Percentiles rank a stretch among this genome's conserved stretches.
phyloP scores from a whole-genome alignment of 37 sponge, comb jelly and placozoan species.

The Eunapius fragilis region DNA sequence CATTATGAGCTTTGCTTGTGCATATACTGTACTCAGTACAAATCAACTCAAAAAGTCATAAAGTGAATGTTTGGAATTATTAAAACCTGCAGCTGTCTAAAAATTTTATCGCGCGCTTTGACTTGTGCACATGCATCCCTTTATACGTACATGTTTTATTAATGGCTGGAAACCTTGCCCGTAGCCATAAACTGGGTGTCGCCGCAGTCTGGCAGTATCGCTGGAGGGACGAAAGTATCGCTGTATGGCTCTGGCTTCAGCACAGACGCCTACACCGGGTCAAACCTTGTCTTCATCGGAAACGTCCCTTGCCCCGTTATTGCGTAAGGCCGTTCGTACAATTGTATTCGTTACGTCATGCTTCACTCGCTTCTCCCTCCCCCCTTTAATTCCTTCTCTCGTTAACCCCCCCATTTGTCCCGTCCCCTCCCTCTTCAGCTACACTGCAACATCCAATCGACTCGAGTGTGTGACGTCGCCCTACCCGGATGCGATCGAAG shows the following conservation, averaged over 20 bases:
- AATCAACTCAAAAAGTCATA: too few species aligned
- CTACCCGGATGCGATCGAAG: constrained; percentile 44
- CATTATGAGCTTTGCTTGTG: too few species aligned
- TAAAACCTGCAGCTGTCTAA: too few species aligned
- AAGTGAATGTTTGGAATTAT: too few species aligned
- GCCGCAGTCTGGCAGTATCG: constrained; percentile 65
- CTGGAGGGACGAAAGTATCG: constrained; percentile 65
- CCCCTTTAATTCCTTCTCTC: background rate
- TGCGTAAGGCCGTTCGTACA: constrained; percentile 17
- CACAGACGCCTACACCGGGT: constrained; percentile 47
- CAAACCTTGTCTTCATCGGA: constrained; percentile 54
- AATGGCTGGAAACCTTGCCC: background rate
- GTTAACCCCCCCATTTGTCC: background rate
- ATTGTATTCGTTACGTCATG: background rate
- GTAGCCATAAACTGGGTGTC: constrained; percentile 19
- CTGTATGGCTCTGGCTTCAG: constrained; percentile 60
- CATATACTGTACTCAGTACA: too few species aligned
- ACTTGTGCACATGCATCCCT: too few species aligned
- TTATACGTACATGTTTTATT: too few species aligned
- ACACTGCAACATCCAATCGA: constrained; percentile 1
- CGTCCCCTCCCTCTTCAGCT: constrained; percentile 14
- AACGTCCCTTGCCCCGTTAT: constrained; percentile 48
- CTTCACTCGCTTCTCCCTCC: background rate
- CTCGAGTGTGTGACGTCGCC: constrained; percentile 49
- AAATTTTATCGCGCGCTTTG: too few species aligned